Evolutionary conservation across 2,113 vertebrate species (phyloP).

Genomic region (Forbesichthys agassizii): DNA sequence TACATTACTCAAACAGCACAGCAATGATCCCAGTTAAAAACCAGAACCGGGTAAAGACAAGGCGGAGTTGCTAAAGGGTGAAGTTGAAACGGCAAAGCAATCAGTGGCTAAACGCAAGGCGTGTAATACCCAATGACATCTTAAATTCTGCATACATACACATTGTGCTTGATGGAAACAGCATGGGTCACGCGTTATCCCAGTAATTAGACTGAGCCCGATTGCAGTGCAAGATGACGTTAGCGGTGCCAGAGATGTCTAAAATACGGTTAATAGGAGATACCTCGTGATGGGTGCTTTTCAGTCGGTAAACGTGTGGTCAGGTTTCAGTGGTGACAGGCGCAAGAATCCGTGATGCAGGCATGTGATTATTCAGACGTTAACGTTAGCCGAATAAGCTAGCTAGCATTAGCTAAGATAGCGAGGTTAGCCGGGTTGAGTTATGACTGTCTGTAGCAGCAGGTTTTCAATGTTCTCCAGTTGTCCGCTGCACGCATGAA

Average conservation of each 20-base stretch:
- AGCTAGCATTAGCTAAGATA: conserved; percentile 52
- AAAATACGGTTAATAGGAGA: no score
- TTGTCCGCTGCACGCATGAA: background rate
- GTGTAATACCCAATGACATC: background rate
- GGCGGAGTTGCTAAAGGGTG: no score
- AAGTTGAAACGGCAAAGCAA: background rate
- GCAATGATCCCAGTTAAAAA: no score
- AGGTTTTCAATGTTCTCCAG: background rate
- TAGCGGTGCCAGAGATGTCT: background rate
- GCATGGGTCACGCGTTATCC: conserved; percentile 11
- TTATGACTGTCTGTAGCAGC: conserved; percentile 22
- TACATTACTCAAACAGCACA: no score
- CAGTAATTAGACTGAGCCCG: conserved; percentile 73
- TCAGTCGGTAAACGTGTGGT: background rate
- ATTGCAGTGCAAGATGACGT: conserved; percentile 12
- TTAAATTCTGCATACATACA: background rate
- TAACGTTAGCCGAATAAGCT: background rate
- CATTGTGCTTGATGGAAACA: background rate
- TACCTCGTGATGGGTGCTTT: no score
- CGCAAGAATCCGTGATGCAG: background rate
- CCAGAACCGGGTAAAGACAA: no score
- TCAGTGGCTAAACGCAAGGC: background rate
- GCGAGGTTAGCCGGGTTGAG: conserved; percentile 62
- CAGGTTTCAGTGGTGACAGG: accelerated
- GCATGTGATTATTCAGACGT: conserved; percentile 20